Evolutionary conservation across 2,797 vertebrate species (phyloP).

Genomic region (Streptopelia turtur): DNA sequence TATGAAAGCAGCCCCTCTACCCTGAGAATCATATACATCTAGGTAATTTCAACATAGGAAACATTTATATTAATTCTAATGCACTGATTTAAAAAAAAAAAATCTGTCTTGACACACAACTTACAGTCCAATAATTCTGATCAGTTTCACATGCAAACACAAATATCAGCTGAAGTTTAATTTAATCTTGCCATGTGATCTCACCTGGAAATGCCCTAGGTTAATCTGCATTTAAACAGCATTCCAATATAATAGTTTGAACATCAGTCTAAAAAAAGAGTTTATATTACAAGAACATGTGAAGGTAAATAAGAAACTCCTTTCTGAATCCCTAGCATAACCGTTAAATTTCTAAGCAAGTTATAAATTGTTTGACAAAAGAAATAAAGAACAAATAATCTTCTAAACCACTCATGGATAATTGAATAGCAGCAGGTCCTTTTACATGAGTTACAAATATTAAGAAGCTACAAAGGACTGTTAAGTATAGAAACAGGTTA

Average conservation of each 20-base stretch:
- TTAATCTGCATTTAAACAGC: background rate
- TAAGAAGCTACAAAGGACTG: background rate
- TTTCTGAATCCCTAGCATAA: background rate
- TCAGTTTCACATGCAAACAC: background rate
- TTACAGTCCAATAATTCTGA: background rate
- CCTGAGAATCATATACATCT: background rate
- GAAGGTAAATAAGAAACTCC: rapidly evolving
- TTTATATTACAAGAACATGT: background rate
- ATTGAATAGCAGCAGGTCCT: background rate
- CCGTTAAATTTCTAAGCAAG: background rate
- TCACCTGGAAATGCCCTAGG: background rate
- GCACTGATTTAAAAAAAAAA: background rate
- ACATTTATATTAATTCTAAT: background rate
- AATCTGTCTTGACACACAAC: background rate
- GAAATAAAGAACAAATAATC: background rate
- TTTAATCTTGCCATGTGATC: conserved; percentile 1
- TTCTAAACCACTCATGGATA: background rate
- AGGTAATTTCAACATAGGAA: background rate
- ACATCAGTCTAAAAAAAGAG: background rate
- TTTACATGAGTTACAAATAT: background rate
- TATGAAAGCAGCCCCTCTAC: background rate
- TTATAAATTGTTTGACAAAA: background rate
- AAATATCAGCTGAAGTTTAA: background rate
- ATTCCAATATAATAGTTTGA: background rate
- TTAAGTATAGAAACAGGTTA: background rate